These are phyloP conservation scores for Caenorhabditis sp. DNA, from an alignment of 2,888 invertebrate species.

Conservation along the genomic window DNA sequence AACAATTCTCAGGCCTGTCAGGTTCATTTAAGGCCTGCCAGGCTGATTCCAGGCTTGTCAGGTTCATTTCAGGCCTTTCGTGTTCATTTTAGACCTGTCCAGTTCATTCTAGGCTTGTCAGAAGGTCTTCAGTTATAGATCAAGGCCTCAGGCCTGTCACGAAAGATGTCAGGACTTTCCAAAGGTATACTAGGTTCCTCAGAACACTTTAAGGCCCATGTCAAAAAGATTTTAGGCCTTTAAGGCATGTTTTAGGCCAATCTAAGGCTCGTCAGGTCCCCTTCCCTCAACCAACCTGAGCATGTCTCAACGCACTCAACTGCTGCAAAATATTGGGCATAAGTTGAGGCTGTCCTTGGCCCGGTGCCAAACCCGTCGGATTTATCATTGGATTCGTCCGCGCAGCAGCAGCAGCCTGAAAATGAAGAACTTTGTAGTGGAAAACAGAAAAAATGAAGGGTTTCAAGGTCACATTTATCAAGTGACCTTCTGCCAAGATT, in stretches of 20 bases:
- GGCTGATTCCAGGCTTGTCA: neutral
- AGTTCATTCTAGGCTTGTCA: neutral
- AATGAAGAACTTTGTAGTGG: neutral
- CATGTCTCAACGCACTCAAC: constrained; percentile 44
- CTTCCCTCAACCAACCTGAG: constrained; percentile 40
- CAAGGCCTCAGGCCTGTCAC: no score
- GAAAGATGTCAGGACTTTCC: no score
- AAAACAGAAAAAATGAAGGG: neutral
- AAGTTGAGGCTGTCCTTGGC: constrained; percentile 14
- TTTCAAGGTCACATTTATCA: neutral
- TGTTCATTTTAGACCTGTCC: neutral
- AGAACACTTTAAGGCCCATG: no score
- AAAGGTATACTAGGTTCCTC: no score
- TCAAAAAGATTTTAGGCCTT: no score
- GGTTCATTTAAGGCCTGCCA: neutral
- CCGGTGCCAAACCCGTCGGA: constrained; percentile 4
- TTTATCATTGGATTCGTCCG: constrained; percentile 10
- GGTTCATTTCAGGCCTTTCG: neutral
- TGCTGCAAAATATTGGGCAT: constrained; percentile 54
- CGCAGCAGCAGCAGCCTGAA: constrained; percentile 11
- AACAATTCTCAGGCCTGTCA: no score
- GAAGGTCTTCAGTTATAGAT: no score
- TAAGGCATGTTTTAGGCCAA: neutral
- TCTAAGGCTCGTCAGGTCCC: neutral
- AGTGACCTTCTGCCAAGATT: neutral